These are phyloP conservation scores for Choloepus hoffmanni DNA, from an alignment of 2,113 vertebrate species.

Conservation along the genomic window DNA sequence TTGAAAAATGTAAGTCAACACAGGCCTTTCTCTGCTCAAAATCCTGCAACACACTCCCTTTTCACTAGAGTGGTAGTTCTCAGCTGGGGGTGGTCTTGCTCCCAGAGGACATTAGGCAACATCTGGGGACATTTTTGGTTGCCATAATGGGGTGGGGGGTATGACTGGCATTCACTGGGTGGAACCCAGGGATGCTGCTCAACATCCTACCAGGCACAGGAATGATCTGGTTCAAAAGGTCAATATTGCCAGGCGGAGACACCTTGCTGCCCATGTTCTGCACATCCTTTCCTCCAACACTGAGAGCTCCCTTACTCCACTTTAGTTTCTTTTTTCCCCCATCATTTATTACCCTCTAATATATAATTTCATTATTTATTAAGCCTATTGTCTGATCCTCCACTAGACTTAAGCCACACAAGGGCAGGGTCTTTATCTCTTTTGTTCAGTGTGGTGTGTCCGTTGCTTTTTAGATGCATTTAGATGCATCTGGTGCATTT, in stretches of 20 bases:
- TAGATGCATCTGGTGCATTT: too few relatives aligned
- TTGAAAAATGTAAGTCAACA: neutral
- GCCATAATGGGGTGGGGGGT: neutral
- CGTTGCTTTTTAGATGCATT: too few relatives aligned
- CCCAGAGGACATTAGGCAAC: neutral
- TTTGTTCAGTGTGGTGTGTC: too few relatives aligned
- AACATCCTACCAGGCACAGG: neutral
- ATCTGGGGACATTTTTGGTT: neutral
- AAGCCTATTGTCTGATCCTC: neutral
- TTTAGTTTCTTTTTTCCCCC: neutral
- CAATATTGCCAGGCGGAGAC: neutral
- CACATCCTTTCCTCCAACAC: neutral
- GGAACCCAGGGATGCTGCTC: neutral
- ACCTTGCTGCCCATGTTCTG: neutral
- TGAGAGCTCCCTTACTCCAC: neutral
- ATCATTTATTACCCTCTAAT: neutral
- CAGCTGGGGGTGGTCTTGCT: neutral
- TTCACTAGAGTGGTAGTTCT: neutral
- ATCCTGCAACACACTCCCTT: neutral
- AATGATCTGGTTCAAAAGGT: neutral
- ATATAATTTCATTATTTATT: neutral
- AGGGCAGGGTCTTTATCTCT: too few relatives aligned
- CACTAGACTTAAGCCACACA: too few relatives aligned
- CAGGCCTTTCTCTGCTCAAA: neutral
- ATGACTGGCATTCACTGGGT: neutral